Conservation (phyloP, 2,888 invertebrate genomes). For the Nasonia oneida region DNA sequence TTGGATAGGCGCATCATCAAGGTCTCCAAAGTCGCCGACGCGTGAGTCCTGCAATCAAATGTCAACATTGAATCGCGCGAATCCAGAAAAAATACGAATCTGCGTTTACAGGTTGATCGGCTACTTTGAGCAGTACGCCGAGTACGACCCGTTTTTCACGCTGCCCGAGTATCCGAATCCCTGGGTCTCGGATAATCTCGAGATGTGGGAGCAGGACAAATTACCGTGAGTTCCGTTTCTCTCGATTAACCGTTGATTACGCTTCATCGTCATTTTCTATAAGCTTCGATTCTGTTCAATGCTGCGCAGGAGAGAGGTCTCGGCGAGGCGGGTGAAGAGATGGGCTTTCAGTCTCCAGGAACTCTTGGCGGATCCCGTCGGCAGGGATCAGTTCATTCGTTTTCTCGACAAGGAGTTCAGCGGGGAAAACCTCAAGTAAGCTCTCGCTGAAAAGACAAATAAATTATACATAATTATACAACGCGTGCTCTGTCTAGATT, state of each 20-base stretch:
- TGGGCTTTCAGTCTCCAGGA: slow-evolving; percentile 99
- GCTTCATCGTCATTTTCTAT: too few species aligned
- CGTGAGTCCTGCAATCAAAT: slow-evolving; percentile 84
- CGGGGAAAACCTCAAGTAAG: slow-evolving; percentile 97
- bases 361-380: slow-evolving; percentile 95
- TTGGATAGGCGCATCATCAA: slow-evolving; percentile 93
- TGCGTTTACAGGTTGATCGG: slow-evolving; percentile 86
- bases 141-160: slow-evolving; percentile 97
- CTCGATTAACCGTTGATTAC: not conserved
- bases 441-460: slow-evolving; percentile 55
- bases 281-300: not conserved
- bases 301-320: slow-evolving; percentile 92
- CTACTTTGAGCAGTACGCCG: slow-evolving; percentile 96
- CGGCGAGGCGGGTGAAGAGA: slow-evolving; percentile 94
- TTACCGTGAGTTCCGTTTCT: slow-evolving; percentile 84
- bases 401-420: slow-evolving; percentile 99
- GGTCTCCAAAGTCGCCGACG: slow-evolving; percentile 96
- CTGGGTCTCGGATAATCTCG: slow-evolving; percentile 97
- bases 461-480: not conserved
- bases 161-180: slow-evolving; percentile 97
- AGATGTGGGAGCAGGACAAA: slow-evolving; percentile 98
- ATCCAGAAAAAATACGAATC: not conserved
- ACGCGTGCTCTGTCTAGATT: slow-evolving; percentile 83
- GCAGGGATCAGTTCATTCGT: slow-evolving; percentile 96
- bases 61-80: not conserved